Conservation (phyloP, 2,888 invertebrate species). For the Synergus gifuensis region DNA sequence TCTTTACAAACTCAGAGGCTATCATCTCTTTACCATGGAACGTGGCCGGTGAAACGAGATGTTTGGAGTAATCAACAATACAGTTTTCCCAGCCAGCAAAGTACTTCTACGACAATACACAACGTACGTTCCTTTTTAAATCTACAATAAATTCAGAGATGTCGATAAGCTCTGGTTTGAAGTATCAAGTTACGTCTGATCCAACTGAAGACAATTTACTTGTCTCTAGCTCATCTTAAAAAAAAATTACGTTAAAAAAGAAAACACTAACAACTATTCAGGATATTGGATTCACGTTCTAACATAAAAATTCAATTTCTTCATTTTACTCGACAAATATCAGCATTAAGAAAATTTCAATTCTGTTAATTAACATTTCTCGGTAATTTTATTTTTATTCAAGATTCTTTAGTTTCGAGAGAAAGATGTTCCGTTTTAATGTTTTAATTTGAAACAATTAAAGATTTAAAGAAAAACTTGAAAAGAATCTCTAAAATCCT, state of each 20-base stretch:
- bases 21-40: conserved; percentile 80
- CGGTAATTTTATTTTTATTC: no score
- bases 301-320: background rate
- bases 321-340: background rate
- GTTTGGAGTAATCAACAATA: conserved; percentile 73
- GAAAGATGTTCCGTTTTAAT: no score
- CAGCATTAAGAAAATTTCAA: no score
- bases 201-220: background rate
- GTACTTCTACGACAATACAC: conserved; percentile 62
- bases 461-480: no score
- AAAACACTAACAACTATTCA: no score
- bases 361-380: no score
- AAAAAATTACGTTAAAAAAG: no score
- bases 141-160: background rate
- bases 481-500: background rate
- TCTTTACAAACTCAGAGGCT: conserved; percentile 69
- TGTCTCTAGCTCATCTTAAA: background rate
- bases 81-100: conserved; percentile 65
- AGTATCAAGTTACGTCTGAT: background rate
- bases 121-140: conserved; percentile 62
- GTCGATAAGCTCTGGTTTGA: background rate
- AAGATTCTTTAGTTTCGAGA: no score
- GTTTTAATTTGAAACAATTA: no score
- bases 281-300: background rate
- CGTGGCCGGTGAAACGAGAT: conserved; percentile 81